Conservation (phyloP, 2,113 vertebrate species). For the Sturnira hondurensis region DNA sequence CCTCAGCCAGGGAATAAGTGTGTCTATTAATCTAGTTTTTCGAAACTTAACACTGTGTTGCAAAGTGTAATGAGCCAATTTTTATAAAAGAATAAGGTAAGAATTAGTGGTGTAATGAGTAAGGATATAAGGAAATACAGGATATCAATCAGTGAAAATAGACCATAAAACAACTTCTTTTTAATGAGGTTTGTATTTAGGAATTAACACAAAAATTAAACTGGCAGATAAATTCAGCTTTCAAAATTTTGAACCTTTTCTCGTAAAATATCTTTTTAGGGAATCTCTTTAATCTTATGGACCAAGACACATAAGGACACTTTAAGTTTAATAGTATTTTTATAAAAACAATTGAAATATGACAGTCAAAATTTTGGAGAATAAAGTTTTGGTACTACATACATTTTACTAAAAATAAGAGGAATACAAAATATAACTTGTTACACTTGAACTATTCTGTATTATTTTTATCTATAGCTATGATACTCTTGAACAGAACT, state of each 20-base stretch:
- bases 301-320: background rate
- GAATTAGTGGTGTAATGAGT: background rate
- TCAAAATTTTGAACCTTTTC: background rate
- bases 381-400: slow-evolving; percentile 18
- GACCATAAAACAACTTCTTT: background rate
- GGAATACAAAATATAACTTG: background rate
- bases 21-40: background rate
- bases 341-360: background rate
- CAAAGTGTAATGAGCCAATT: background rate
- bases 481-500: background rate
- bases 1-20: background rate
- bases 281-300: background rate
- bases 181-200: background rate
- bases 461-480: background rate
- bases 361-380: background rate
- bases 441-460: background rate
- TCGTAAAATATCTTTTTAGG: background rate
- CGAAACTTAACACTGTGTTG: background rate
- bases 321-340: background rate
- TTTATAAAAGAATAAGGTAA: background rate
- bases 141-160: background rate
- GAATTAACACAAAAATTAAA: background rate
- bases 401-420: background rate
- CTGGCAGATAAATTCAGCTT: background rate
- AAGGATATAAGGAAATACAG: background rate